Evolutionary conservation across 2,113 vertebrate genomes (phyloP).

Genomic region (Oncorhynchus masou): DNA sequence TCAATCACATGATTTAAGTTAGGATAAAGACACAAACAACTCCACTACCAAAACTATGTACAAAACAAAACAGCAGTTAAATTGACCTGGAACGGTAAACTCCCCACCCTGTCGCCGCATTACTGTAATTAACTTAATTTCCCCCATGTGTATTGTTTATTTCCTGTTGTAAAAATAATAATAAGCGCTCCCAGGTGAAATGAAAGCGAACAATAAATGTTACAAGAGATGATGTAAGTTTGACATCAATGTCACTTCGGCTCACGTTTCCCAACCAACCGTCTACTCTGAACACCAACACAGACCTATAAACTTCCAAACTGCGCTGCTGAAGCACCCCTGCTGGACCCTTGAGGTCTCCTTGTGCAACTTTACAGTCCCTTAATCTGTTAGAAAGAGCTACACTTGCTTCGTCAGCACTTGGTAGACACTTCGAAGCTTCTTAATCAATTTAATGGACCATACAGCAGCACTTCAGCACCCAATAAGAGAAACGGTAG

Average conservation of each 20-base stretch:
- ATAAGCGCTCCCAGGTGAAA: neutral
- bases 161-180: neutral
- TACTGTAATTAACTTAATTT: neutral
- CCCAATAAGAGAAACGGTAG: slow-evolving; percentile 9
- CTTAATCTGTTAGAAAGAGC: neutral
- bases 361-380: neutral
- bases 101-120: neutral
- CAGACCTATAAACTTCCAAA: neutral
- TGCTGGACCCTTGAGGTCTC: neutral
- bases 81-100: neutral
- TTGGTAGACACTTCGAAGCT: neutral
- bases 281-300: neutral
- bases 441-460: slow-evolving; percentile 7
- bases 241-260: neutral
- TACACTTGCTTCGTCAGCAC: neutral
- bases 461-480: neutral
- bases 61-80: neutral
- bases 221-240: neutral
- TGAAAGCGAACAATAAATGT: neutral
- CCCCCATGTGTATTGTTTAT: neutral
- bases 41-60: neutral
- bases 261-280: neutral
- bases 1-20: too few relatives aligned
- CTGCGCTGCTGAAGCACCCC: neutral
- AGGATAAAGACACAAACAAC: too few relatives aligned